Evolutionary conservation across 2,888 invertebrate species (phyloP).

Genomic region (Colletes collaris): DNA sequence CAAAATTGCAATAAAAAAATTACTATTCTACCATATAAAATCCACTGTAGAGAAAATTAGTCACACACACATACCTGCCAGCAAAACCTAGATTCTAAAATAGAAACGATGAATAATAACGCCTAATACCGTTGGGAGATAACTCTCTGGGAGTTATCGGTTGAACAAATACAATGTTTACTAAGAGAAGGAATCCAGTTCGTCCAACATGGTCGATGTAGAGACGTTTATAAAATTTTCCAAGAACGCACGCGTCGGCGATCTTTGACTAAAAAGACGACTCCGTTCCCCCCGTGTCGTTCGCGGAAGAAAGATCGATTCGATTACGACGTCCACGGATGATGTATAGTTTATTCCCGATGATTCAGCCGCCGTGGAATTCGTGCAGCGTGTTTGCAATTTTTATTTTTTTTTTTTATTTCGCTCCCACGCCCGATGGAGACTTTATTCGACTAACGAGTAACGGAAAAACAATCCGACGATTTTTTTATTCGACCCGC

Average conservation of each 20-base stretch:
- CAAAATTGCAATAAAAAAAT: too few species aligned
- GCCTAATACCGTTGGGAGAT: too few species aligned
- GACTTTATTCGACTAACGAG: neutral
- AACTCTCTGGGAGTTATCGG: too few species aligned
- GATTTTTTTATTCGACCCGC: neutral
- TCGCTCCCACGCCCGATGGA: too few species aligned
- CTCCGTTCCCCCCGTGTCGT: slow-evolving; percentile 1
- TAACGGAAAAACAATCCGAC: neutral
- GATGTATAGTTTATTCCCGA: slow-evolving; percentile 45
- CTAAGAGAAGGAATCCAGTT: too few species aligned
- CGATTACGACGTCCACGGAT: slow-evolving; percentile 37
- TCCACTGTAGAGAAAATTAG: too few species aligned
- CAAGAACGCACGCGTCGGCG: slow-evolving; percentile 35
- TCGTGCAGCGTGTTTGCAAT: slow-evolving; percentile 12
- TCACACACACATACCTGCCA: too few species aligned
- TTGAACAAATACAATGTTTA: too few species aligned
- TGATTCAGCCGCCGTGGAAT: slow-evolving; percentile 57
- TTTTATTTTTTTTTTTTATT: neutral
- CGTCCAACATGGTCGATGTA: too few species aligned
- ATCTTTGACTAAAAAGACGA: slow-evolving; percentile 47
- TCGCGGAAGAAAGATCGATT: slow-evolving; percentile 45
- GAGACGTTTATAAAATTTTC: slow-evolving; percentile 15
- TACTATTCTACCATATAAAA: too few species aligned
- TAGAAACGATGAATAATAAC: too few species aligned
- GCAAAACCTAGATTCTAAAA: too few species aligned